Evolutionary conservation across 2,113 vertebrate genomes (phyloP).

Genomic region (Elaphurus davidianus): DNA sequence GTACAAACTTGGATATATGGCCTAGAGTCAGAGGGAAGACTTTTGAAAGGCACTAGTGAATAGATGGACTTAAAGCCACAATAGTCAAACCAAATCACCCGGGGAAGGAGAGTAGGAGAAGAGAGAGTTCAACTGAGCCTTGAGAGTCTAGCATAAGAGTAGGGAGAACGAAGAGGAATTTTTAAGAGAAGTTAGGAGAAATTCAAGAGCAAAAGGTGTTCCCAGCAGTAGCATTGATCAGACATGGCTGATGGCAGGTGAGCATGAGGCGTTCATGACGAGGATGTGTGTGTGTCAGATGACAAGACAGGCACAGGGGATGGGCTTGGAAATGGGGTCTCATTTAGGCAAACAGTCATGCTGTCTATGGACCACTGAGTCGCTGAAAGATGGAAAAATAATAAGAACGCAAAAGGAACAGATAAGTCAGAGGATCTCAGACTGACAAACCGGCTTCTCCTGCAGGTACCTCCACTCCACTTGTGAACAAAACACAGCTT

Average conservation of each 20-base stretch:
- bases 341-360: not conserved
- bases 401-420: not conserved
- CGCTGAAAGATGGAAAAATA: not conserved
- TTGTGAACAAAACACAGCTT: too few species aligned
- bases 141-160: not conserved
- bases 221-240: not conserved
- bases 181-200: not conserved
- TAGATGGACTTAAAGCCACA: not conserved
- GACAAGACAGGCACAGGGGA: too few species aligned
- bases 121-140: not conserved
- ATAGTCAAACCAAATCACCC: too few species aligned
- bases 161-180: not conserved
- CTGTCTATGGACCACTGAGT: not conserved
- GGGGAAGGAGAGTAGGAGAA: not conserved
- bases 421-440: not conserved
- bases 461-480: fast-evolving
- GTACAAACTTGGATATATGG: not conserved
- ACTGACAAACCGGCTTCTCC: not conserved
- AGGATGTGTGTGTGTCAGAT: too few species aligned
- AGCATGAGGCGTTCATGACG: fast-evolving
- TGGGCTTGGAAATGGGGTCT: not conserved
- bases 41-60: not conserved
- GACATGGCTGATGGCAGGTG: not conserved
- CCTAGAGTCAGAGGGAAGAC: not conserved
- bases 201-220: not conserved